phyloP scores from a whole-genome alignment of 2,797 vertebrate species.

The Balearica regulorum region DNA sequence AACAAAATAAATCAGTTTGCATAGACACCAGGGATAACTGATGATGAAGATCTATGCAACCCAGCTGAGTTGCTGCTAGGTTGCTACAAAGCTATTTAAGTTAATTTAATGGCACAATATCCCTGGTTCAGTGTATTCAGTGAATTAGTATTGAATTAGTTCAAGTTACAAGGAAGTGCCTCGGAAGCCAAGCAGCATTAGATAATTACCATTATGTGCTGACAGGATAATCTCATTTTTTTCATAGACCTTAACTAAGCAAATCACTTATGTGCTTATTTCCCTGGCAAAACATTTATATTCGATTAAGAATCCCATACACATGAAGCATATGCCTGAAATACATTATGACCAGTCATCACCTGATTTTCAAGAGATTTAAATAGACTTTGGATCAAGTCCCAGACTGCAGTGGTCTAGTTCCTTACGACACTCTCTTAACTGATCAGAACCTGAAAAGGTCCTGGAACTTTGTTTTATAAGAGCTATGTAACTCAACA shows the following conservation, averaged over 20 bases:
- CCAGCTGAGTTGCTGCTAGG: background rate
- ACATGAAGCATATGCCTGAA: background rate
- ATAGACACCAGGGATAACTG: background rate
- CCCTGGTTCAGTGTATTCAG: background rate
- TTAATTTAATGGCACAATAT: background rate
- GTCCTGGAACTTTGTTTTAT: background rate
- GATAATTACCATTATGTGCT: background rate
- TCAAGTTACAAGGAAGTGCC: background rate
- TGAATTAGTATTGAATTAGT: background rate
- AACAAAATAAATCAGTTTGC: background rate
- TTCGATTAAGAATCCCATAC: background rate
- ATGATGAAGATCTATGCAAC: background rate
- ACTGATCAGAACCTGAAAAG: background rate
- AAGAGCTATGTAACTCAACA: background rate
- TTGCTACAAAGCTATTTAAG: background rate
- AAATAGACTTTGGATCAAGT: background rate
- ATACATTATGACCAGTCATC: background rate
- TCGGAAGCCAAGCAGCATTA: background rate
- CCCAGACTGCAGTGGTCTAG: background rate
- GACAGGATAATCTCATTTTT: background rate
- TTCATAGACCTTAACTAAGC: background rate
- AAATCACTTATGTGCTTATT: background rate
- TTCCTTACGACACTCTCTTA: background rate
- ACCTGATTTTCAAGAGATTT: background rate
- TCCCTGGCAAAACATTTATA: background rate